phyloP scores from a whole-genome alignment of 2,888 invertebrate genomes.

The Tachina fera region DNA sequence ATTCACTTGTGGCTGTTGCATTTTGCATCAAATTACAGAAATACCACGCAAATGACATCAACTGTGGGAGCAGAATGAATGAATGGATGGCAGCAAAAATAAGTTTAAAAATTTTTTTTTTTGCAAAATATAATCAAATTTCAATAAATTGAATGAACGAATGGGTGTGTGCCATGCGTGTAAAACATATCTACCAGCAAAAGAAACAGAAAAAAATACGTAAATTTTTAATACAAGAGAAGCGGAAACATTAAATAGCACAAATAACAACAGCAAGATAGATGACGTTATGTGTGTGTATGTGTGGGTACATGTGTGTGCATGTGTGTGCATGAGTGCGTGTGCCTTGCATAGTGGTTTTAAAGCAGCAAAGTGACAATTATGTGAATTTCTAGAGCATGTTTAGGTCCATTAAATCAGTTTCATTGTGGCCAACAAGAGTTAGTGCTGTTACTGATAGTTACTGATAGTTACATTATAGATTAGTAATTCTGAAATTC shows the following conservation, averaged over 20 bases:
- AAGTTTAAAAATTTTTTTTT: not conserved
- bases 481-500: not conserved
- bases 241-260: constrained; percentile 73
- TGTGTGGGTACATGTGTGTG: not conserved
- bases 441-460: too few relatives aligned
- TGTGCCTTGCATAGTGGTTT: constrained; percentile 12
- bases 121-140: constrained; percentile 58
- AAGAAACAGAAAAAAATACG: constrained; percentile 23
- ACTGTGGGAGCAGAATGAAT: constrained; percentile 41
- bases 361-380: not conserved
- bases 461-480: too few relatives aligned
- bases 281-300: constrained; percentile 20
- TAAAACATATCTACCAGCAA: constrained; percentile 34
- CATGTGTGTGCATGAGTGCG: not conserved
- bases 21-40: constrained; percentile 63
- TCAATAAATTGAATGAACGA: constrained; percentile 54
- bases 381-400: too few relatives aligned
- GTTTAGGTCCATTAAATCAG: too few relatives aligned
- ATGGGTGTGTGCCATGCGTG: constrained; percentile 8
- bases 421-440: too few relatives aligned
- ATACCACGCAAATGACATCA: constrained; percentile 60
- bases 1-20: constrained; percentile 64
- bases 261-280: constrained; percentile 62
- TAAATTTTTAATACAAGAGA: constrained; percentile 61
- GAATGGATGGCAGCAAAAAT: constrained; percentile 10